Conservation (phyloP, 2,113 vertebrate species). For the Otus sunia region DNA sequence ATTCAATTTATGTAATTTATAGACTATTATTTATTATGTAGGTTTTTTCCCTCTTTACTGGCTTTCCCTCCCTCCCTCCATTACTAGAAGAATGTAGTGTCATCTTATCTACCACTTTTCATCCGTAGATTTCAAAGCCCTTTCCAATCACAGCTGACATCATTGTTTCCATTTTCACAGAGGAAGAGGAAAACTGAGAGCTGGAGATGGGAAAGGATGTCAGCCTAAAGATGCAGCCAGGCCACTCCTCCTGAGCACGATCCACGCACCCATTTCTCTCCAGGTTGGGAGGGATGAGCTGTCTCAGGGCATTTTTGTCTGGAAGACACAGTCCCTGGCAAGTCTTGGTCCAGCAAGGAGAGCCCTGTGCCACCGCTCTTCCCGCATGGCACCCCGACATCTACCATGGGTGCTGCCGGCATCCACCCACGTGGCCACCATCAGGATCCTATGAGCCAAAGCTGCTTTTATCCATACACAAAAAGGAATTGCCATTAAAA, state of each 20-base stretch:
- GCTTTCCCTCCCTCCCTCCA: neutral
- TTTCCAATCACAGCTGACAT: neutral
- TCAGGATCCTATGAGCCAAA: neutral
- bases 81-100: accelerated
- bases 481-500: neutral
- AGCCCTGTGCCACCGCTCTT: neutral
- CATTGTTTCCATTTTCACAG: slow-evolving; percentile 6
- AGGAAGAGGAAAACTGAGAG: neutral
- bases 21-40: neutral
- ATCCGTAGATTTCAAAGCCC: neutral
- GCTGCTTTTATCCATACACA: neutral
- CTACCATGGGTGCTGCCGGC: neutral
- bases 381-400: too few relatives aligned
- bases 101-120: neutral
- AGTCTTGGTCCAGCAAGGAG: neutral
- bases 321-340: neutral
- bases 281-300: neutral
- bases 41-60: neutral
- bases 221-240: neutral
- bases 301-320: neutral
- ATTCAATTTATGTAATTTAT: neutral
- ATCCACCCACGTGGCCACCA: accelerated
- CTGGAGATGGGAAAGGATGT: neutral
- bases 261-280: neutral
- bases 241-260: neutral